Evolutionary conservation across 2,888 invertebrate species (phyloP).

Genomic region (Sclerodermus sp.): DNA sequence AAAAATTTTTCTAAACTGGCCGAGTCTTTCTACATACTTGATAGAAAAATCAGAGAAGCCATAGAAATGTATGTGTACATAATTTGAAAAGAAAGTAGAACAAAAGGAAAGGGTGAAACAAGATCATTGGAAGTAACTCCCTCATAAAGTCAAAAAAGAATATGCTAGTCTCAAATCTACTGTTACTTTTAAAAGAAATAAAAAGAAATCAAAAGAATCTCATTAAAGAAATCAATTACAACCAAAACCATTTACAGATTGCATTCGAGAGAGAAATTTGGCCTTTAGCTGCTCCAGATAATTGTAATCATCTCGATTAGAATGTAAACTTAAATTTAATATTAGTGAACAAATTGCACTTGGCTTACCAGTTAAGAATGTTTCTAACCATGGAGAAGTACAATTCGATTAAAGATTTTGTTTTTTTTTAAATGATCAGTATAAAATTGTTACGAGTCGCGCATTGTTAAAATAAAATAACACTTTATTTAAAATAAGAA

Average conservation of each 20-base stretch:
- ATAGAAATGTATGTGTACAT: constrained; percentile 96
- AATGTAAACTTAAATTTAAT: constrained; percentile 90
- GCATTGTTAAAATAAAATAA: no score
- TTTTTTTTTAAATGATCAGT: no score
- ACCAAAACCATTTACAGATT: constrained; percentile 85
- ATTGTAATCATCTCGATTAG: constrained; percentile 84
- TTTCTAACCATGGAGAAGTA: constrained; percentile 69
- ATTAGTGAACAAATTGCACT: constrained; percentile 98
- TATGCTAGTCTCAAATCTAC: constrained; percentile 76
- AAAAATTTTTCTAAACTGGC: constrained; percentile 99
- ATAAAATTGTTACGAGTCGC: no score
- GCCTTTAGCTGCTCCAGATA: constrained; percentile 93
- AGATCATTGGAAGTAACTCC: constrained; percentile 88
- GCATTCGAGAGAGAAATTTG: constrained; percentile 90
- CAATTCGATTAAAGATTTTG: constrained; percentile 95
- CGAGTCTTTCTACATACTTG: constrained; percentile 97
- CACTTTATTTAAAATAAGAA: no score
- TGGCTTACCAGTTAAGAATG: constrained; percentile 85
- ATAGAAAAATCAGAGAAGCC: constrained; percentile 94
- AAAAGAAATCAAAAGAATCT: constrained; percentile 69
- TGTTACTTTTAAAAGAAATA: constrained; percentile 44
- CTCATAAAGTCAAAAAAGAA: constrained; percentile 94
- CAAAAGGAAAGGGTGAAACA: constrained; percentile 99
- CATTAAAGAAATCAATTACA: constrained; percentile 84
- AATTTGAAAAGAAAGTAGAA: constrained; percentile 92